Conservation (phyloP, 2,113 vertebrate genomes). For the Gnathonemus echidnorhynchus region DNA sequence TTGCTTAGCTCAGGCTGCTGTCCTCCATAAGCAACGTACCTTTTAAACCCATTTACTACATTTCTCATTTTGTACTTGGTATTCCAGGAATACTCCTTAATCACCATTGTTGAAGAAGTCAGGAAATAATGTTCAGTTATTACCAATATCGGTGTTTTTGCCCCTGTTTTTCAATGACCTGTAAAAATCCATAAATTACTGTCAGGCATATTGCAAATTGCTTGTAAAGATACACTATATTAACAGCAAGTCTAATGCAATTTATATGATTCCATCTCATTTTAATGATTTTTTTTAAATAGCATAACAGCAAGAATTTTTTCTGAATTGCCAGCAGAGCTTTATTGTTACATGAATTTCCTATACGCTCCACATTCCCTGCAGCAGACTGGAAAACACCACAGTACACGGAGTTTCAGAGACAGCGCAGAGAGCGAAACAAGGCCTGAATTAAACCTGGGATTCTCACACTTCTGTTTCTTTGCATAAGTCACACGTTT, state of each 20-base stretch:
- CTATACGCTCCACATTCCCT: not conserved
- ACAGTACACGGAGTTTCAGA: not conserved
- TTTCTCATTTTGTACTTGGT: not conserved
- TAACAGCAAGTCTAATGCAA: not conserved
- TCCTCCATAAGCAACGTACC: not conserved
- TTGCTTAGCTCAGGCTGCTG: not conserved
- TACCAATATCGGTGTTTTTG: not conserved
- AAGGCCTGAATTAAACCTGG: not conserved
- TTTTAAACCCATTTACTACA: not conserved
- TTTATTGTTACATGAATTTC: not conserved
- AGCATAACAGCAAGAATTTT: not conserved
- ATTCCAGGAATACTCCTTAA: not conserved
- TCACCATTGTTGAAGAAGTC: not conserved
- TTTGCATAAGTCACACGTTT: not conserved
- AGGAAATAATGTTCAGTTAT: not conserved
- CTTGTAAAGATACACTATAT: not conserved
- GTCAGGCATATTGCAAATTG: not conserved
- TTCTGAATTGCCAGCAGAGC: not conserved
- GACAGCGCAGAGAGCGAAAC: not conserved
- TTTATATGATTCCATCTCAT: not conserved
- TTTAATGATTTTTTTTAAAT: not conserved
- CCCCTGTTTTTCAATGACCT: not conserved
- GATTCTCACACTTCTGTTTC: not conserved
- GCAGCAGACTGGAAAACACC: not conserved
- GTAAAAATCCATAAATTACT: not conserved